Conservation (phyloP, 2,113 vertebrate species). For the Mungos mungo region DNA sequence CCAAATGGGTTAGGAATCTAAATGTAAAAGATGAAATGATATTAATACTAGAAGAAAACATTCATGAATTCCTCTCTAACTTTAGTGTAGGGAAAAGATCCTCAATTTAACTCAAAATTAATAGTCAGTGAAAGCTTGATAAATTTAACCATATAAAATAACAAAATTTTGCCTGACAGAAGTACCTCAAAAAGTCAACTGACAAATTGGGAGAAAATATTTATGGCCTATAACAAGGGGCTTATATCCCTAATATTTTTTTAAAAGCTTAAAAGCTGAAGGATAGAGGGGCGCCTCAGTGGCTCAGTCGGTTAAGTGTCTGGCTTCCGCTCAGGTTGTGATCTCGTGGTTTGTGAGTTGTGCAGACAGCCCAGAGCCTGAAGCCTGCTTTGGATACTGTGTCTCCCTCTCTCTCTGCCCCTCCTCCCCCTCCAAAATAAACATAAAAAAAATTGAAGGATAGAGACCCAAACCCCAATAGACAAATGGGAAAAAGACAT, state of each 20-base stretch:
- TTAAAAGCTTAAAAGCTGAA: background rate
- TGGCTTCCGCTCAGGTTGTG: no score
- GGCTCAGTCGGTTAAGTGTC: no score
- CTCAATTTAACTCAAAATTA: background rate
- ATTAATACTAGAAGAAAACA: background rate
- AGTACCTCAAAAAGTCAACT: background rate
- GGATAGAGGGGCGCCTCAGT: background rate
- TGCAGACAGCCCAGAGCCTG: no score
- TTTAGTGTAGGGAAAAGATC: background rate
- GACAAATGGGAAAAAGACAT: background rate
- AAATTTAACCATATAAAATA: background rate
- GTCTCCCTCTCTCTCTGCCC: no score
- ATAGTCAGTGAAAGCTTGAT: background rate
- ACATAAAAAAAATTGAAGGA: background rate
- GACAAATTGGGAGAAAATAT: background rate
- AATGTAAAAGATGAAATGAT: background rate
- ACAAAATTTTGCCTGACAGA: background rate
- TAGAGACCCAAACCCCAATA: background rate
- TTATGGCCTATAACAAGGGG: background rate
- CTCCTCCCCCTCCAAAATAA: no score
- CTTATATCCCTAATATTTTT: background rate
- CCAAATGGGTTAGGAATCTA: background rate
- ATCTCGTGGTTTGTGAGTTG: no score
- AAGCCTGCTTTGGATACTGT: no score
- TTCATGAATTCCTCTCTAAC: background rate